Evolutionary conservation across 2,113 vertebrate species (phyloP).

Genomic region (Scortum barcoo): DNA sequence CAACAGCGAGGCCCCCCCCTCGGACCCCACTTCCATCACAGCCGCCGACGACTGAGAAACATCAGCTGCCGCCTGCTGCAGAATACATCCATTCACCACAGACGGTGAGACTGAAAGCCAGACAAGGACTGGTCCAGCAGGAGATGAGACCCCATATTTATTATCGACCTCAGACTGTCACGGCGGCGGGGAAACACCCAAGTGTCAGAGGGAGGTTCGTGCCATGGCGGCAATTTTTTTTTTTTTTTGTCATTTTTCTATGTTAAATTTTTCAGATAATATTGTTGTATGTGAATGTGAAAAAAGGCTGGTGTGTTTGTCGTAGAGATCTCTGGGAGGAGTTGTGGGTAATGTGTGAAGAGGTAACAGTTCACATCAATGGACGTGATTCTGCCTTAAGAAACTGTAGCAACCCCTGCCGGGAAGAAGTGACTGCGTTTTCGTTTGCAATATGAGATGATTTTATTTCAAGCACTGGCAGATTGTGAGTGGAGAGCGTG

Average conservation of each 20-base stretch:
- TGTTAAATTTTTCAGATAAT: constrained; percentile 9
- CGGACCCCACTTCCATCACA: constrained; percentile 31
- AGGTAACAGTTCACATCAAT: constrained; percentile 24
- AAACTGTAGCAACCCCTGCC: constrained; percentile 56
- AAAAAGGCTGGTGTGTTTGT: constrained; percentile 31
- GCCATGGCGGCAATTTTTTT: constrained; percentile 18
- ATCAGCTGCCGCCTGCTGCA: background rate
- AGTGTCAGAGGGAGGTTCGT: constrained; percentile 9
- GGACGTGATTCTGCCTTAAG: constrained; percentile 68
- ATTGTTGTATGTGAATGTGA: constrained; percentile 44
- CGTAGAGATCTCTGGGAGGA: constrained; percentile 26
- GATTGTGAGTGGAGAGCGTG: constrained; percentile 2
- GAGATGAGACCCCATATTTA: constrained; percentile 38
- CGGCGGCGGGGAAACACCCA: constrained; percentile 28
- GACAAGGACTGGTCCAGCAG: constrained; percentile 13
- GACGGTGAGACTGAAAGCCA: constrained; percentile 13
- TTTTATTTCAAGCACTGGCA: too few relatives aligned
- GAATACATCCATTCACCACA: constrained; percentile 5
- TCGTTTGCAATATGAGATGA: constrained; percentile 24
- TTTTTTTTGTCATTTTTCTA: constrained; percentile 36
- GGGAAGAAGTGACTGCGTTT: constrained; percentile 15
- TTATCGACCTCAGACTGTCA: constrained; percentile 30
- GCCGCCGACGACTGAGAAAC: constrained; percentile 73
- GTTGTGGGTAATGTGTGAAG: constrained; percentile 11
- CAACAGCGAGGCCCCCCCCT: constrained; percentile 41